Base-by-base conservation (phyloP, 2,113 vertebrate genomes). In the Odocoileus hemionus region DNA sequence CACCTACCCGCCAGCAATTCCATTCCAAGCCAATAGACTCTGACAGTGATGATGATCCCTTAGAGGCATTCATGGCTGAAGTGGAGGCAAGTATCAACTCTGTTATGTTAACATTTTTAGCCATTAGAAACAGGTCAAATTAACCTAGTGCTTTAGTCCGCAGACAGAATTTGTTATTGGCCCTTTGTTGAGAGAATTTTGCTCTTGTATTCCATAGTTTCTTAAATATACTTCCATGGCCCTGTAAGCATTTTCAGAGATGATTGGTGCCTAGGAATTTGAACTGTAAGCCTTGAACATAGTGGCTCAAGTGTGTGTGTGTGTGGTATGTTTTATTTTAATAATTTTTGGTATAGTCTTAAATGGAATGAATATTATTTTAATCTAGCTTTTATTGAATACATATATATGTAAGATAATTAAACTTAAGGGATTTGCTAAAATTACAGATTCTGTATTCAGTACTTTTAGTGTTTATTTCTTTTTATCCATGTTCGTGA, bases 51-150 rank as follows among this genome's bases (percentile, higher is more conserved):
- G 99, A 99, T 86, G 99, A 99, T 94, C 99, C 99, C 39, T 98
- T 99, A 94, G 99, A 99, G 96, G 99, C 99, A 30, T 99, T 99
- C 96, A 99, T 99, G 99, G 99, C 99, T 94, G 99, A 99, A 98
- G 99, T 99, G 93, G 99, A 99, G 99, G 99, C 99, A 98, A 99
- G 99, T 58, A 45, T 55, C 50, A 88, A 2, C 55, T 85, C n/a
- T 79, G 39, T 86, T 88, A 91, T 58, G 28, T 96, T 84, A 60
- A 79, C 93, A 30, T 89, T 33, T 55, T 58, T 36, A 74, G 79
- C 25, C 86, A 1, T 79, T 83, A 86, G 67, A 84, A 95, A 67
- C 25, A 89, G 25, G 39, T 64, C 88, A 94, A 4, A 82, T 67
- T 86, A 92, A 54, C 19, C 6, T 86, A 58, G 13, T 84, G 52